Percentiles rank a stretch among this genome's conserved stretches.
Evolutionary conservation across 2,888 invertebrate genomes (phyloP).

Genomic region (Neria commutata): DNA sequence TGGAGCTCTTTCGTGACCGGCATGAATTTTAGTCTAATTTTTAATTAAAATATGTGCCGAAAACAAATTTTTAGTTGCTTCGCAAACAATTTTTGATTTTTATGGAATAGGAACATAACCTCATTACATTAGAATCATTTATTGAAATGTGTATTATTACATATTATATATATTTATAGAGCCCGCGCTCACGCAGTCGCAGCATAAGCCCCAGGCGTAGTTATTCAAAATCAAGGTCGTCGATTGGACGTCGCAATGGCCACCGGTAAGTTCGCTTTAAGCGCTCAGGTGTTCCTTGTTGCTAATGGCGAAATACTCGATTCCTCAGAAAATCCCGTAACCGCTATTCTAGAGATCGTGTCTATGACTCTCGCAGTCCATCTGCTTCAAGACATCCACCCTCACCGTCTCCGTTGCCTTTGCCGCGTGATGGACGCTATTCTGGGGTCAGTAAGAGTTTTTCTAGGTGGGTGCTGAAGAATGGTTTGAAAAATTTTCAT

Average conservation of each 20-base stretch:
- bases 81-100: too few species aligned
- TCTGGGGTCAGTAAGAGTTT: neutral
- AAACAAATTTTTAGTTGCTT: too few species aligned
- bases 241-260: neutral
- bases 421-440: neutral
- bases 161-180: neutral
- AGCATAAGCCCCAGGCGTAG: neutral
- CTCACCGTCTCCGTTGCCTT: neutral
- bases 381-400: neutral
- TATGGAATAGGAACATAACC: too few species aligned
- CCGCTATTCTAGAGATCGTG: neutral
- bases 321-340: neutral
- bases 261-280: neutral
- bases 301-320: neutral
- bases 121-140: too few species aligned
- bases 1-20: too few species aligned
- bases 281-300: neutral
- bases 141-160: too few species aligned
- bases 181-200: neutral
- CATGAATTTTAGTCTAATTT: too few species aligned
- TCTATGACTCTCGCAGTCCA: neutral
- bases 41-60: too few species aligned
- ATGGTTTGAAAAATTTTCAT: too few species aligned
- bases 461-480: too few species aligned
- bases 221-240: neutral